These are phyloP conservation scores for Esox lucius DNA, from an alignment of 2,797 vertebrate species.

Conservation along the genomic window DNA sequence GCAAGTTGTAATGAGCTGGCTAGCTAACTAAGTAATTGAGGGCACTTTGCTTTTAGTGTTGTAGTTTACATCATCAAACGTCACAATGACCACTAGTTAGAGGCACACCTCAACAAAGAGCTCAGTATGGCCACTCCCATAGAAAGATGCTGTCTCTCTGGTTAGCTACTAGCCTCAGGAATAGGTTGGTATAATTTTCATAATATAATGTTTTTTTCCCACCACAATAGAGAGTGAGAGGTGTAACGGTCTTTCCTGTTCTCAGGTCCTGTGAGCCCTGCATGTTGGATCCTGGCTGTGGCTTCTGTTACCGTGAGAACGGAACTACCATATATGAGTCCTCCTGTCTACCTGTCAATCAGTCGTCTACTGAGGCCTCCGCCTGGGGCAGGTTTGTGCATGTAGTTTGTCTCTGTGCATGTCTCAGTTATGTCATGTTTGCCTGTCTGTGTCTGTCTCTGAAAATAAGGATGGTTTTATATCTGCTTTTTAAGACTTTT, in stretches of 20 bases:
- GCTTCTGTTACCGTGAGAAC: slow-evolving; percentile 91
- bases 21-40: too few relatives aligned
- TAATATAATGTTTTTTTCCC: neutral
- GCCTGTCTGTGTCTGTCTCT: neutral
- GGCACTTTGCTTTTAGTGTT: too few relatives aligned
- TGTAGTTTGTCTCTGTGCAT: neutral
- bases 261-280: slow-evolving; percentile 88
- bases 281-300: slow-evolving; percentile 92
- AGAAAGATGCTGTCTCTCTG: too few relatives aligned
- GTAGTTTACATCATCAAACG: too few relatives aligned
- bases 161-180: too few relatives aligned
- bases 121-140: too few relatives aligned
- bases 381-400: slow-evolving; percentile 85
- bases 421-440: neutral
- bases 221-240: neutral
- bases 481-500: neutral
- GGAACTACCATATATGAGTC: slow-evolving; percentile 75
- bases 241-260: slow-evolving; percentile 10
- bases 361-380: slow-evolving; percentile 76
- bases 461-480: neutral
- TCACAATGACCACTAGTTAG: too few relatives aligned
- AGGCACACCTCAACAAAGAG: too few relatives aligned
- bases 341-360: slow-evolving; percentile 82
- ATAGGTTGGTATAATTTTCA: too few relatives aligned
- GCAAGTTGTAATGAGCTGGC: too few relatives aligned